Conservation (phyloP, 2,113 vertebrate genomes). For the Sturnus vulgaris region DNA sequence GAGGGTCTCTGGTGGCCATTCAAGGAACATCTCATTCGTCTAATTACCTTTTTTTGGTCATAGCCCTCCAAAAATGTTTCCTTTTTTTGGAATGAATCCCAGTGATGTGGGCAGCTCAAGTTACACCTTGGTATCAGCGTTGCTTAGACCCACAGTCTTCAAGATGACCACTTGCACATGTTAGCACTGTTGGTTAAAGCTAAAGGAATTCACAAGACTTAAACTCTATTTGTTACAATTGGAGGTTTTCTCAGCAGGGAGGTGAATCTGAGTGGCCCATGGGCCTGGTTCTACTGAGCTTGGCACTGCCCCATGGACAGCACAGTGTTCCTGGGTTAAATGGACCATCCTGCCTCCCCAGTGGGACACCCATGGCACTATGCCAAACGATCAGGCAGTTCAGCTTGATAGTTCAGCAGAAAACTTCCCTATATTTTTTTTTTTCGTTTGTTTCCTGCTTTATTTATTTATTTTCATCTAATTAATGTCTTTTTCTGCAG, state of each 20-base stretch:
- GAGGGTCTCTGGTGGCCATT: neutral
- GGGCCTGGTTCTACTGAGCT: neutral
- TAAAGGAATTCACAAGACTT: neutral
- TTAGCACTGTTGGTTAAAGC: neutral
- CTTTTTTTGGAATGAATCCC: neutral
- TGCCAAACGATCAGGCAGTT: neutral
- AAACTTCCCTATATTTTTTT: neutral
- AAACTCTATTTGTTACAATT: rapidly evolving
- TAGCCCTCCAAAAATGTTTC: neutral
- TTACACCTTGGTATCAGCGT: rapidly evolving
- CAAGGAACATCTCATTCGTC: neutral
- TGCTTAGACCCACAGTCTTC: neutral
- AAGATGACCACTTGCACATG: neutral
- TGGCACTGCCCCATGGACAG: rapidly evolving
- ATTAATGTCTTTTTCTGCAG: neutral
- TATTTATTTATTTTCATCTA: neutral
- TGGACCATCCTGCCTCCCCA: neutral
- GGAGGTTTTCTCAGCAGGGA: neutral
- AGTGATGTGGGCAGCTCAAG: neutral
- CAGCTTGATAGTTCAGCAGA: neutral
- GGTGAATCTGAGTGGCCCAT: neutral
- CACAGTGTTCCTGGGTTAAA: neutral
- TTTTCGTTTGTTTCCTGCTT: neutral
- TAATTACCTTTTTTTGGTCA: neutral
- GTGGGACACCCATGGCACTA: neutral